Conservation (phyloP, 2,888 invertebrate species). For the Tinea semifulvella region DNA sequence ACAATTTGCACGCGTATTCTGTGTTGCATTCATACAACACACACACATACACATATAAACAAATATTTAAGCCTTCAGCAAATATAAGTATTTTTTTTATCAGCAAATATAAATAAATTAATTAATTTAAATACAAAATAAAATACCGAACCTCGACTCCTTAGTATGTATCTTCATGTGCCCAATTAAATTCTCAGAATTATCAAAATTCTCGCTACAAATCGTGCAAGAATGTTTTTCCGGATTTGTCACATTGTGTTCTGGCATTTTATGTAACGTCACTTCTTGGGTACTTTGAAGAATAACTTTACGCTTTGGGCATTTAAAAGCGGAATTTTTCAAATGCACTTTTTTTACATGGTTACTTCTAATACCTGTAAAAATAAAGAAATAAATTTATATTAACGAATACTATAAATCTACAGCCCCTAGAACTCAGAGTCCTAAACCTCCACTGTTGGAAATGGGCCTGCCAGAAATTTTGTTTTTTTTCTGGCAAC, state of each 20-base stretch:
- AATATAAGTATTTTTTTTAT: too few relatives aligned
- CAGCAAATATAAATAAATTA: too few relatives aligned
- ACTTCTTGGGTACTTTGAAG: too few relatives aligned
- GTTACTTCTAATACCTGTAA: constrained; percentile 1
- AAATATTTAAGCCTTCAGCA: too few relatives aligned
- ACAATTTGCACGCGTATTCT: not conserved
- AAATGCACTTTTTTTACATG: not conserved
- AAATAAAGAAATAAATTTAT: not conserved
- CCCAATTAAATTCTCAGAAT: constrained; percentile 29
- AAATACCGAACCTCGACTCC: not conserved
- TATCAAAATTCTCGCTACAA: not conserved
- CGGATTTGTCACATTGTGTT: not conserved
- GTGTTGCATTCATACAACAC: too few relatives aligned
- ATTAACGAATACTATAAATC: too few relatives aligned
- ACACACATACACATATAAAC: too few relatives aligned
- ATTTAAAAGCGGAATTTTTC: not conserved
- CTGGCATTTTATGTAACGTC: not conserved
- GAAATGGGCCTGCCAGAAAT: too few relatives aligned
- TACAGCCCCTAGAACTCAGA: too few relatives aligned
- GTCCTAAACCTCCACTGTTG: too few relatives aligned
- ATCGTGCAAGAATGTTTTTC: not conserved
- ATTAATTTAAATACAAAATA: too few relatives aligned
- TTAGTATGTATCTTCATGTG: constrained; percentile 3
- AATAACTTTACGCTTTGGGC: not conserved
- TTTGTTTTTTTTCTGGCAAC: too few relatives aligned